These are phyloP conservation scores for Heliocidaris erythrogramma DNA, from an alignment of 35 echinoderm and acorn worm genomes.

Conservation along the genomic window DNA sequence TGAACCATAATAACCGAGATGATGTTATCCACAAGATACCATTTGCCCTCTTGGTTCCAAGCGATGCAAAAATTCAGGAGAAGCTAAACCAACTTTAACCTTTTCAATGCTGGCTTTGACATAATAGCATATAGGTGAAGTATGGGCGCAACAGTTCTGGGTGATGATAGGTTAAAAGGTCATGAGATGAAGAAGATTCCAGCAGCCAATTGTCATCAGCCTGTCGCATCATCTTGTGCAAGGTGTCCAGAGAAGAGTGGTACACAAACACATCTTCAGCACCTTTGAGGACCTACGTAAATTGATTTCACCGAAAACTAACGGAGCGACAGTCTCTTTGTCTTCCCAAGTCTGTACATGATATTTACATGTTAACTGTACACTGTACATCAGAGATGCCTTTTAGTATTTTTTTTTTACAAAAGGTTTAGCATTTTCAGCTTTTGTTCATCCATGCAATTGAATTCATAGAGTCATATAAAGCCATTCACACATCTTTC, in stretches of 20 bases:
- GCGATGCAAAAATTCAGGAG: too few relatives aligned
- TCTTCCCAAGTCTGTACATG: neutral
- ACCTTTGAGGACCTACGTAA: neutral
- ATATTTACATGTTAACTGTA: neutral
- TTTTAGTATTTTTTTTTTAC: neutral
- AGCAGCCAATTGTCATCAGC: neutral
- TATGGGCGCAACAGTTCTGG: neutral
- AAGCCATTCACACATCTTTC: neutral
- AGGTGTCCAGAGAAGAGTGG: neutral
- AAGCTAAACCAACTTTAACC: too few relatives aligned
- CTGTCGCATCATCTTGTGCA: neutral
- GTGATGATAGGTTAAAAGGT: neutral
- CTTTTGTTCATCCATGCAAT: slow-evolving; percentile 17
- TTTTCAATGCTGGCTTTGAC: neutral
- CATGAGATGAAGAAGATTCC: neutral
- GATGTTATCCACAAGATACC: too few relatives aligned
- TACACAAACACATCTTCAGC: neutral
- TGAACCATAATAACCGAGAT: too few relatives aligned
- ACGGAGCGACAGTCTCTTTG: neutral
- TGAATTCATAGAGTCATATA: neutral
- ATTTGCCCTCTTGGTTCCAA: too few relatives aligned
- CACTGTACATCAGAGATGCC: neutral
- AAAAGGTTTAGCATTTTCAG: neutral
- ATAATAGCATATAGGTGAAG: neutral
- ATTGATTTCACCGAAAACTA: neutral